Conservation (phyloP, 1,140 invertebrate genomes). For the Hylaeus anthracinus region DNA sequence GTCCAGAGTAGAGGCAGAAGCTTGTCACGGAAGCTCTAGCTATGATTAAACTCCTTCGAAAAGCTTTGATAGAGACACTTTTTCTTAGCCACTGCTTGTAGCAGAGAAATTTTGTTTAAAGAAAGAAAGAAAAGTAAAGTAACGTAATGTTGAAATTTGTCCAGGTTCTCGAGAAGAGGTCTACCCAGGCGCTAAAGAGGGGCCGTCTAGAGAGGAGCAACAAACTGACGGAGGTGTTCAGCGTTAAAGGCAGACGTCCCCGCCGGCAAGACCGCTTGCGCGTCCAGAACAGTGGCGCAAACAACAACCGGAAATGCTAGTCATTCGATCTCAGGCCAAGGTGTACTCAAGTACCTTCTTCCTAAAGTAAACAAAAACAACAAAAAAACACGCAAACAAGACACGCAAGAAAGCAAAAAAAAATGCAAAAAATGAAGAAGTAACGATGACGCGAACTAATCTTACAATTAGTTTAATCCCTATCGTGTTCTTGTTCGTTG, state of each 20-base stretch:
- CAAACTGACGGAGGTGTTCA: slow-evolving; percentile 85
- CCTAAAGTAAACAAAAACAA: slow-evolving; percentile 40
- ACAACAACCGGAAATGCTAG: slow-evolving; percentile 89
- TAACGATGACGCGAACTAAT: background rate
- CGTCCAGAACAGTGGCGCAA: slow-evolving; percentile 85
- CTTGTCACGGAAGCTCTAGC: too few relatives aligned
- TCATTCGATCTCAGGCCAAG: slow-evolving; percentile 75
- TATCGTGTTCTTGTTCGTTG: background rate
- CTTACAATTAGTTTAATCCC: background rate
- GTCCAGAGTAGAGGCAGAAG: too few relatives aligned
- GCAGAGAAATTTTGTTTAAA: too few relatives aligned
- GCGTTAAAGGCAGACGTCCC: slow-evolving; percentile 79
- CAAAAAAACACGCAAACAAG: background rate
- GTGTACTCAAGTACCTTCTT: slow-evolving; percentile 67
- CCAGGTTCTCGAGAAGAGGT: slow-evolving; percentile 81
- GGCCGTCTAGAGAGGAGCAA: slow-evolving; percentile 84
- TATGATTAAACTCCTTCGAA: too few relatives aligned
- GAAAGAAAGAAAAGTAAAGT: too few relatives aligned
- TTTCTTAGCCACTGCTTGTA: too few relatives aligned
- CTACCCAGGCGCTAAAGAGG: slow-evolving; percentile 82
- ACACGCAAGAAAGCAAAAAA: background rate
- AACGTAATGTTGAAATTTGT: background rate
- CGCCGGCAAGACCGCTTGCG: slow-evolving; percentile 85
- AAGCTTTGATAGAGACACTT: too few relatives aligned
- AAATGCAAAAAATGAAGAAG: background rate